Percentiles rank a stretch among this genome's conserved stretches.
These are phyloP conservation scores for Plagodis dolabraria DNA, from an alignment of 2,888 invertebrate species.

Conservation along the genomic window DNA sequence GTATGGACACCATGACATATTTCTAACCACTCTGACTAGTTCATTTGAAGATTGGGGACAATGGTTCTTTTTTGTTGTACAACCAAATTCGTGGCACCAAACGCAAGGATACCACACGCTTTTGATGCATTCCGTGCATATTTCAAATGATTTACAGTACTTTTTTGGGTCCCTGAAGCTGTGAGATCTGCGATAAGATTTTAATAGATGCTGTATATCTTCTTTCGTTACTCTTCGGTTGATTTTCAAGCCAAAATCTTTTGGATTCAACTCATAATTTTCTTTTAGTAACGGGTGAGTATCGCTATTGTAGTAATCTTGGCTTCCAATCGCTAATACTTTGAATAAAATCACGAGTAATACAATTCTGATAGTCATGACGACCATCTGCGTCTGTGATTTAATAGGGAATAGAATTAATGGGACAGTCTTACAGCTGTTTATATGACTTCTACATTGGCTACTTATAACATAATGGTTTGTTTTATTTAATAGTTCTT, in stretches of 20 bases:
- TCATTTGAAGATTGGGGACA: conserved; percentile 39
- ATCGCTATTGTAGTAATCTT: neutral
- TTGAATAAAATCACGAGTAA: neutral
- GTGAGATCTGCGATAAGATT: neutral
- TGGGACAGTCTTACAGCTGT: neutral
- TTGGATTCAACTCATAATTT: neutral
- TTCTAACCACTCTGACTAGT: conserved; percentile 15
- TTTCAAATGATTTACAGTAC: conserved; percentile 46
- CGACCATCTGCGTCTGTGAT: neutral
- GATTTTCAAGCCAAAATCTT: neutral
- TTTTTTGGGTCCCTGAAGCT: conserved; percentile 15
- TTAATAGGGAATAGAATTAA: neutral
- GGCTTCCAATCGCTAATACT: neutral
- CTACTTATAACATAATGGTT: neutral
- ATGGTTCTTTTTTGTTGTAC: conserved; percentile 42
- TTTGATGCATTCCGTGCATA: conserved; percentile 51
- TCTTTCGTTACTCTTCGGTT: neutral
- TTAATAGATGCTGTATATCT: neutral
- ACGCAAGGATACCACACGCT: conserved; percentile 46
- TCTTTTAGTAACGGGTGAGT: neutral
- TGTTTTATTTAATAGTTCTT: conserved; percentile 2
- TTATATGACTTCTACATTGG: neutral
- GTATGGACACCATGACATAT: conserved; percentile 43
- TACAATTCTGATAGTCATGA: neutral
- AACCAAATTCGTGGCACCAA: conserved; percentile 61